phyloP scores from a whole-genome alignment of 2,888 invertebrate genomes.

The Parnassius smintheus region DNA sequence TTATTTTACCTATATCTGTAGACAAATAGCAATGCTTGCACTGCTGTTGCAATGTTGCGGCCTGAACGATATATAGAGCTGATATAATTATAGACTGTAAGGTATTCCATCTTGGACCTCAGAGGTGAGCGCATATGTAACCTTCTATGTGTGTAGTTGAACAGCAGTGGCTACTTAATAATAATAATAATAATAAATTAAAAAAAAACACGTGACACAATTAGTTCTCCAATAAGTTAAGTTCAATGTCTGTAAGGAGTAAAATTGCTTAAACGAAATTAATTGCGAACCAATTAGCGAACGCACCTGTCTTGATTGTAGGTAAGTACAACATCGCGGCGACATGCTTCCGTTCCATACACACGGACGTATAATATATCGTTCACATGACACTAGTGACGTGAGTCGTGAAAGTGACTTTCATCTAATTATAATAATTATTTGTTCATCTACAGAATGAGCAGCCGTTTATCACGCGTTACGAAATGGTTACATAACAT shows the following conservation, averaged over 20 bases:
- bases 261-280: constrained; percentile 8
- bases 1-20: no score
- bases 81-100: no score
- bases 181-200: no score
- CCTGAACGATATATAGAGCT: no score
- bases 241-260: neutral
- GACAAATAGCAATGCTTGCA: no score
- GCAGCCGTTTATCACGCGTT: neutral
- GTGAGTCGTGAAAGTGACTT: constrained; percentile 7
- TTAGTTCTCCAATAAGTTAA: constrained; percentile 3
- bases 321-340: neutral
- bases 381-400: constrained; percentile 2
- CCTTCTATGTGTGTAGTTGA: no score
- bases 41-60: no score
- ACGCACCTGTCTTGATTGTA: constrained; percentile 16
- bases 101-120: no score
- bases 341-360: constrained; percentile 1
- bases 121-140: no score
- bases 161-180: no score
- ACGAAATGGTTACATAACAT: constrained; percentile 3
- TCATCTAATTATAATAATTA: constrained; percentile 8
- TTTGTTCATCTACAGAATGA: constrained; percentile 4
- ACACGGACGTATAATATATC: neutral
- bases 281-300: constrained; percentile 14
- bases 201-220: neutral